Evolutionary conservation across 2,113 vertebrate species (phyloP).

Genomic region (Emydocephalus ijimae): DNA sequence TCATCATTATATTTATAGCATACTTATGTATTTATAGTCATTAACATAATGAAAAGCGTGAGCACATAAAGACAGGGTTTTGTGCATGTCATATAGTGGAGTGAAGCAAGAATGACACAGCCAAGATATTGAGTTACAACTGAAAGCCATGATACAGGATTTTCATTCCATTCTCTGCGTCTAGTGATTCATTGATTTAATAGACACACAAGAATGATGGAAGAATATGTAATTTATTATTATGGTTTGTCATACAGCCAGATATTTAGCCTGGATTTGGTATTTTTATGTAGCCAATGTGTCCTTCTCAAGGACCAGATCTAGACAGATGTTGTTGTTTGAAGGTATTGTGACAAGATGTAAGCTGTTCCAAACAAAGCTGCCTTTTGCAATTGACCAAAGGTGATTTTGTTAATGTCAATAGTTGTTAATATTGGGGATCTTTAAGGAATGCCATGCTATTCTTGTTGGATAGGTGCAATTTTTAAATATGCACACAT

Average conservation of each 20-base stretch:
- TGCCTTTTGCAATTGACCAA: no score
- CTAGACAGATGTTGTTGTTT: no score
- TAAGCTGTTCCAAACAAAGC: no score
- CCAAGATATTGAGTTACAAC: background rate
- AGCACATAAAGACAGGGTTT: background rate
- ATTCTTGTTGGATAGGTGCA: background rate
- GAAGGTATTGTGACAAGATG: no score
- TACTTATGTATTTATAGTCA: background rate
- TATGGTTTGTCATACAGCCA: background rate
- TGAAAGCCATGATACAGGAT: background rate
- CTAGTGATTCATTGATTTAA: background rate
- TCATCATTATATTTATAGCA: conserved; percentile 23
- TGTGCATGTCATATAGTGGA: background rate
- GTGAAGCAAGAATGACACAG: background rate
- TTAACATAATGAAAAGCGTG: background rate
- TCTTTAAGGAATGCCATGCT: background rate
- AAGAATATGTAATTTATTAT: background rate
- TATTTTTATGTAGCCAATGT: no score
- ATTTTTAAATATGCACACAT: background rate
- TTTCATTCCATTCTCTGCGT: background rate
- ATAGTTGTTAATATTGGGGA: background rate
- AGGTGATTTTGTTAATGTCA: no score
- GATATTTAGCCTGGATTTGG: background rate
- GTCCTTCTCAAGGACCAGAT: no score
- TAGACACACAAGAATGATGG: background rate